Evolutionary conservation across 2,888 invertebrate genomes (phyloP).

Genomic region (Atethmia centrago): DNA sequence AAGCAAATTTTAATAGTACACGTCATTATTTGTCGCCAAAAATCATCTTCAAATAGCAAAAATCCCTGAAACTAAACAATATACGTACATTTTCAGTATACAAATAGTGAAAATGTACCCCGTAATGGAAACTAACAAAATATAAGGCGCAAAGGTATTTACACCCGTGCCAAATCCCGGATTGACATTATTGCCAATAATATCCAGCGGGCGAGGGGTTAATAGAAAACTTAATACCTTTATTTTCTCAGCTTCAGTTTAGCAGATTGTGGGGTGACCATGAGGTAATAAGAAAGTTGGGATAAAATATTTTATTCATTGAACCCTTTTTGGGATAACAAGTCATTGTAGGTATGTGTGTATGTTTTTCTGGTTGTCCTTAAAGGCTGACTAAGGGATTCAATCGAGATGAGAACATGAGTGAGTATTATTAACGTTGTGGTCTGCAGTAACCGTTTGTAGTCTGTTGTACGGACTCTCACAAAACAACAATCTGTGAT

Average conservation of each 20-base stretch:
- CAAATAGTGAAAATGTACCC: too few species aligned
- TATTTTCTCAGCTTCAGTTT: constrained; percentile 72
- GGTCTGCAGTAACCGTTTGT: neutral
- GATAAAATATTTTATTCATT: neutral
- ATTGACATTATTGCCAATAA: constrained; percentile 73
- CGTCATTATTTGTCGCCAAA: neutral
- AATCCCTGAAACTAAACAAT: constrained; percentile 25
- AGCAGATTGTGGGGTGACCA: constrained; percentile 65
- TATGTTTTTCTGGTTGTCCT: neutral
- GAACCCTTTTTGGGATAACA: neutral
- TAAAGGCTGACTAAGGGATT: neutral
- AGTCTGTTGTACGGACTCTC: neutral
- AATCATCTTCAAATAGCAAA: constrained; percentile 16
- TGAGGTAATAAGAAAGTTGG: neutral
- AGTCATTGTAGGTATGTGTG: neutral
- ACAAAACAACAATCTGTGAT: neutral
- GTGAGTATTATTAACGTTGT: neutral
- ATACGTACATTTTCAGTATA: constrained; percentile 23
- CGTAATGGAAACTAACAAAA: constrained; percentile 58
- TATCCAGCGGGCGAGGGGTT: constrained; percentile 66
- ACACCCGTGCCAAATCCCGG: constrained; percentile 64
- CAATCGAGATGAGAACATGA: neutral
- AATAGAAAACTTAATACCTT: constrained; percentile 79
- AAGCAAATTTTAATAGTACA: neutral
- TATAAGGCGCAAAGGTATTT: constrained; percentile 51